Evolutionary conservation across 2,113 vertebrate genomes (phyloP), one percentile per base, ranked within the genome.

Genomic region (Aleadryas rufinucha): DNA sequence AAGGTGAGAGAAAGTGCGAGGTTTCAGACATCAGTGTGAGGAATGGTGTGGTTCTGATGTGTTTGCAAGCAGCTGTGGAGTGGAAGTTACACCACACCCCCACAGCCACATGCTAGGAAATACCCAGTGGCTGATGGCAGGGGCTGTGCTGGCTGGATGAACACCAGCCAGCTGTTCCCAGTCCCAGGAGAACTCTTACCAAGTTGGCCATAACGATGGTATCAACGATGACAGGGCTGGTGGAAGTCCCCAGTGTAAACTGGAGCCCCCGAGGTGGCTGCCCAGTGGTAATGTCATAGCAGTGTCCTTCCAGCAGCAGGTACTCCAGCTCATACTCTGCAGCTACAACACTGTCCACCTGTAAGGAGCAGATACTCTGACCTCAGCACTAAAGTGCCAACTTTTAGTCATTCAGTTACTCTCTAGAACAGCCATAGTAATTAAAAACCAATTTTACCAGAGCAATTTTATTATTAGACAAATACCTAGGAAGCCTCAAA

Each of bases 181-280:
- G 2, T 5, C 5, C 5, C 56, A 89, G 7, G 0, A 1, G 3
- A 16, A 31, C 35, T 56, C 97, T 97, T 78, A 99, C 99, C 98
- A 99, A 90, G 96, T 99, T 99, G 39, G 99, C 99, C 99, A 99
- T 99, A 59, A 99, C 99, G 31, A 99, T 99, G 30, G 99, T 99
- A 35, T 99, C 99, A 10, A 99, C 97, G 0, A 99, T 97, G 90
- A 99, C 98, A 1, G 99, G 99, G 49, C 97, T 97, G 26, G 97
- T 87, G 39, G 98, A 97, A 3, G 99, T 99, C 45, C 99, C 99
- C 93, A 99, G 87, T 1, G 99, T 99, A 68, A 99, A 99, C 97
- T 99, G 99, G 8, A 99, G 98, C 7, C 99, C 99, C 7, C 99
- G 98, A 2, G 99, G 99, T 1, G 99, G 99, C 95, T 99, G 99